A percentile compares a stretch with the other conserved stretches of the same genome.
These are phyloP conservation scores for Scomberomorus guttatus DNA, from an alignment of 2,797 vertebrate genomes.

Conservation along the genomic window DNA sequence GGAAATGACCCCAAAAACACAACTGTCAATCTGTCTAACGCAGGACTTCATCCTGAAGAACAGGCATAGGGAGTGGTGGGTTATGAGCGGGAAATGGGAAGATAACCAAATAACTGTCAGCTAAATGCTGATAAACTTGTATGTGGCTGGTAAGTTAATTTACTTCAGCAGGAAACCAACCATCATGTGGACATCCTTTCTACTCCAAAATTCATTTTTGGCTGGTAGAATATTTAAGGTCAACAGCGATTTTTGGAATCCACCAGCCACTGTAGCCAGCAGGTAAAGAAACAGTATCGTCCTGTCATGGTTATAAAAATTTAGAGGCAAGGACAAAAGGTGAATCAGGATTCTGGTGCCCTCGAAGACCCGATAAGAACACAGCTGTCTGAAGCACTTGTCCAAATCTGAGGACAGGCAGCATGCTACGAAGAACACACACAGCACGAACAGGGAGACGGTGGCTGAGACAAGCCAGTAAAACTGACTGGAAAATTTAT, in stretches of 20 bases:
- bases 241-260: constrained; percentile 45
- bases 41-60: constrained; percentile 13
- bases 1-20: constrained; percentile 72
- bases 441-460: constrained; percentile 65
- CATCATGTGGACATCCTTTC: constrained; percentile 54
- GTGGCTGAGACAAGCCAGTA: constrained; percentile 76
- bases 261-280: constrained; percentile 19
- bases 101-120: constrained; percentile 52
- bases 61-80: neutral
- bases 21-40: neutral
- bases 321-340: constrained; percentile 15
- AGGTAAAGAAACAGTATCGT: constrained; percentile 18
- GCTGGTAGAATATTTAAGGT: constrained; percentile 66
- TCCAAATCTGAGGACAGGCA: constrained; percentile 58
- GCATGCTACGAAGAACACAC: constrained; percentile 60
- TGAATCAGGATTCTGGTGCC: constrained; percentile 19
- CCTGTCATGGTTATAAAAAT: constrained; percentile 6
- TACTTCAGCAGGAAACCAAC: constrained; percentile 64
- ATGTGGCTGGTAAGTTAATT: constrained; percentile 67
- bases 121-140: constrained; percentile 55
- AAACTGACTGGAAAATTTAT: constrained; percentile 83
- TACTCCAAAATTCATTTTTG: constrained; percentile 47
- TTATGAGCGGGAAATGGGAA: constrained; percentile 32
- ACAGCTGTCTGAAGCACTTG: constrained; percentile 41
- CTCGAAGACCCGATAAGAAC: constrained; percentile 48